Evolutionary conservation across 2,113 vertebrate species (phyloP), one percentile per base, ranked within the genome.

Genomic region (Synodontis membranacea): DNA sequence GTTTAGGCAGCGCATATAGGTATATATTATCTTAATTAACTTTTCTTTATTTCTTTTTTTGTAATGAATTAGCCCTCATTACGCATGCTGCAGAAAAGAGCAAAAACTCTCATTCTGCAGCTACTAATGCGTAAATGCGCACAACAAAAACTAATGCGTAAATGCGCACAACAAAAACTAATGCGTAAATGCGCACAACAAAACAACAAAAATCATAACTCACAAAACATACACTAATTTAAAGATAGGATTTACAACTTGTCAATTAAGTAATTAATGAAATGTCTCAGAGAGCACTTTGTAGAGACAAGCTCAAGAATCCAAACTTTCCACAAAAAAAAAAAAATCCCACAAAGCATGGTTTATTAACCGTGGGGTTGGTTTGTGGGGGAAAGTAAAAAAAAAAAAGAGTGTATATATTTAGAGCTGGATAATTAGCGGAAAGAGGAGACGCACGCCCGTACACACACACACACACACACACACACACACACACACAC

Each of bases 371-470:
- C 12, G 12, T 23, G 8, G 31, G 44, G 31, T 39, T n/a, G 42
- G 44, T 76, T n/a, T 50, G 12, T n/a, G 46, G 6, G 19, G 44
- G 46, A 76, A 19, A 75, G 39, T 74, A 28, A 42, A 42, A 68
- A 70, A 70, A 10, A 42, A 42, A 11, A 2, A 3, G 42, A 8
- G 74, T n/a, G 74, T 50, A 8, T 48, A n/a, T 76, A 76, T 76
- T 76, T 76, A 50, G 74, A 76, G n/a, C 46, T 60, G 58, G 14
- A 34, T 84, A 76, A 84, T 84, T 74, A 84, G 54, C 54, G 68
- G 68, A 74, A 75, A 75, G 83, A 58, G 68, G 52, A 58, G n/a
- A 74, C 25, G 28, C 34, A 5, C 62, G 9, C n/a, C 7, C 42
- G 42, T 42, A 2, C 39, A 75, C 72, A n/a, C 10, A 25, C 72